phyloP scores from a whole-genome alignment of 1,140 invertebrate species.

The Cardiocondyla obscurior region DNA sequence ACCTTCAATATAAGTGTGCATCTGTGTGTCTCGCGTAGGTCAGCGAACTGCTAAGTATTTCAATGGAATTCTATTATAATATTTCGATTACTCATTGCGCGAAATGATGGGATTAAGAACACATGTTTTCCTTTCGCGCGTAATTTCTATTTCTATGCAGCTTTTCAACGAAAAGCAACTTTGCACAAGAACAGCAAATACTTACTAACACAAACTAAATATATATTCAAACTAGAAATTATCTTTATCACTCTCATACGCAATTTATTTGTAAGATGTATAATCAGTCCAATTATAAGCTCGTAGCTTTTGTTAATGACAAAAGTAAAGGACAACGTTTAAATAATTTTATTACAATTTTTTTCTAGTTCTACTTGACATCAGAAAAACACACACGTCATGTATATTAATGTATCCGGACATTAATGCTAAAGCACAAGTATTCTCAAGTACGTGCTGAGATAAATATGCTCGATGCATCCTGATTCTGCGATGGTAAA shows the following conservation, averaged over 20 bases:
- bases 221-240: too few relatives aligned
- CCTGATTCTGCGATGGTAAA: conserved; percentile 34
- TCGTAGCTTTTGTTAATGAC: neutral
- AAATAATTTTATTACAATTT: neutral
- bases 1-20: conserved; percentile 44
- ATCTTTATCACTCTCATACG: neutral
- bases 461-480: conserved; percentile 12
- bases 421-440: conserved; percentile 10
- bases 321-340: neutral
- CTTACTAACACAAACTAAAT: neutral
- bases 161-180: neutral
- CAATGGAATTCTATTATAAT: conserved; percentile 62
- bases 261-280: conserved; percentile 13
- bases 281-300: neutral
- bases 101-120: neutral
- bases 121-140: neutral
- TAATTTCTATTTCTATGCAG: neutral
- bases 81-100: neutral
- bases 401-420: conserved; percentile 21
- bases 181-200: neutral
- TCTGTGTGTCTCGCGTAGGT: conserved; percentile 55
- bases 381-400: neutral
- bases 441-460: conserved; percentile 39
- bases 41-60: conserved; percentile 66
- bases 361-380: conserved; percentile 3